These are phyloP conservation scores for Coptotermes formosanus DNA, from an alignment of 1,140 invertebrate species.

Conservation along the genomic window DNA sequence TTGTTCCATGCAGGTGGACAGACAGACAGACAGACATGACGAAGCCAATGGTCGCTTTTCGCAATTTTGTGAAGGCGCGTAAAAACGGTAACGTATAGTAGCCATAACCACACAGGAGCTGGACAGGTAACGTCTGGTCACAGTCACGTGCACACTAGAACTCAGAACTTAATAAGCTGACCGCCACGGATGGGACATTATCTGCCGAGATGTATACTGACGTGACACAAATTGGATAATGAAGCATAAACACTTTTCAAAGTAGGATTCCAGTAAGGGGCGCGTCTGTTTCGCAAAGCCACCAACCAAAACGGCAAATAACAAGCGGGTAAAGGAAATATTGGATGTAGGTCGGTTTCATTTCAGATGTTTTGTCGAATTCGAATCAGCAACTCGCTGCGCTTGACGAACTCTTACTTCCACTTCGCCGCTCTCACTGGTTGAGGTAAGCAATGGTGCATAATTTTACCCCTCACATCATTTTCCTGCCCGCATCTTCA, in stretches of 20 bases:
- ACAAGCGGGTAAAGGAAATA: neutral
- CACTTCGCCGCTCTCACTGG: neutral
- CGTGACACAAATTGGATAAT: neutral
- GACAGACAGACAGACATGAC: too few relatives aligned
- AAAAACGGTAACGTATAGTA: too few relatives aligned
- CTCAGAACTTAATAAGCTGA: neutral
- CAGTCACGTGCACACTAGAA: neutral
- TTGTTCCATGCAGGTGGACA: too few relatives aligned
- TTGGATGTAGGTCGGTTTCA: neutral
- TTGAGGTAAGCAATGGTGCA: neutral
- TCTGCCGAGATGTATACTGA: too few relatives aligned
- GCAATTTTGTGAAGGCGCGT: too few relatives aligned
- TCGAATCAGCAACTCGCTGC: constrained; percentile 4
- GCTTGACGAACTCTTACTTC: neutral
- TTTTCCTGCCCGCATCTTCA: constrained; percentile 23
- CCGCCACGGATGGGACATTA: neutral
- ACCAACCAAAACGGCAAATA: neutral
- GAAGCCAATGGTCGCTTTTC: too few relatives aligned
- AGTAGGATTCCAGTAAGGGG: neutral
- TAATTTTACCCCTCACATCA: neutral
- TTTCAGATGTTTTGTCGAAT: neutral
- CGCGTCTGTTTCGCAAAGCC: neutral
- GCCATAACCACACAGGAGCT: too few relatives aligned
- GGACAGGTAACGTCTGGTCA: too few relatives aligned
- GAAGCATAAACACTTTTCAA: neutral